Percentiles rank a stretch among this genome's conserved stretches.
Conservation (phyloP, 2,888 invertebrate genomes). For the Danaus chrysippus region DNA sequence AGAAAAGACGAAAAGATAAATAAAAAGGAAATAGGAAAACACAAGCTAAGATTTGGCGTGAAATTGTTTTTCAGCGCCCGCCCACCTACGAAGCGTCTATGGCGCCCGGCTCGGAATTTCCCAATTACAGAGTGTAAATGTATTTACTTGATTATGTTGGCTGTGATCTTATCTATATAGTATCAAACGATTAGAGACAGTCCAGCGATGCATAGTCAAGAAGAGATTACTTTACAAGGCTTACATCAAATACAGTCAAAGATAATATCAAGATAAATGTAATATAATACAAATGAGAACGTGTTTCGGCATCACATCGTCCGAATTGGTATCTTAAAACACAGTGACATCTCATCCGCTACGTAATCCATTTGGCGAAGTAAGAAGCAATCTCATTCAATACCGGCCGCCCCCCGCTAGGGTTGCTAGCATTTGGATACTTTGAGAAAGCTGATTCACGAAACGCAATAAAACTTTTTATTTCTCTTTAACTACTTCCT, state of each 20-base stretch:
- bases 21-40: slow-evolving; percentile 80
- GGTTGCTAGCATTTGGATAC: slow-evolving; percentile 70
- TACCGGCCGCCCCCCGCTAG: slow-evolving; percentile 60
- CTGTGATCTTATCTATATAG: slow-evolving; percentile 36
- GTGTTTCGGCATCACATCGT: slow-evolving; percentile 46
- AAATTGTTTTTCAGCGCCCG: slow-evolving; percentile 77
- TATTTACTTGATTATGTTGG: slow-evolving; percentile 69
- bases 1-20: slow-evolving; percentile 79
- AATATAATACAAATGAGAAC: slow-evolving; percentile 41
- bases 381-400: slow-evolving; percentile 81
- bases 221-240: not conserved
- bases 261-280: slow-evolving; percentile 18
- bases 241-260: slow-evolving; percentile 20
- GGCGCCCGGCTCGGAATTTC: slow-evolving; percentile 71
- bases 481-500: slow-evolving; percentile 73
- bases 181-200: slow-evolving; percentile 2
- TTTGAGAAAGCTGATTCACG: slow-evolving; percentile 65
- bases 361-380: slow-evolving; percentile 81
- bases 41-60: slow-evolving; percentile 80
- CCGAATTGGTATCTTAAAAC: slow-evolving; percentile 79
- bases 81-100: slow-evolving; percentile 55
- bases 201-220: no score
- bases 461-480: slow-evolving; percentile 75
- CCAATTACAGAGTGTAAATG: slow-evolving; percentile 76
- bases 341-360: slow-evolving; percentile 80